These are phyloP conservation scores for Platypus cylindrus DNA, from an alignment of 2,888 invertebrate genomes.

Conservation along the genomic window DNA sequence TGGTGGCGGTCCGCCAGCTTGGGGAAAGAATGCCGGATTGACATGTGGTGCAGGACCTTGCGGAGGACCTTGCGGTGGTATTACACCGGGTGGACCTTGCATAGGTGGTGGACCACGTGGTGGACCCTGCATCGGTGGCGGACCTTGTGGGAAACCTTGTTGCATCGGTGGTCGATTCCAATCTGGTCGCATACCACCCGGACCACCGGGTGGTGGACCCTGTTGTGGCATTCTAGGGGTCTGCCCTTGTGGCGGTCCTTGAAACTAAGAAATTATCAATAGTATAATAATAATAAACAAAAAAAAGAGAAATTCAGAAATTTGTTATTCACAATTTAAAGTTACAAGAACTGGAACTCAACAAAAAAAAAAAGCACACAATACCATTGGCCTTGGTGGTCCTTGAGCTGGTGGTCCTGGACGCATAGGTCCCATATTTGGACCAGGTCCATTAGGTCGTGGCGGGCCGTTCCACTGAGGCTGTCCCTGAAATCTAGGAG, in stretches of 20 bases:
- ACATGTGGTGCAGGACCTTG: conserved; percentile 80
- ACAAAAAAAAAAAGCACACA: conserved; percentile 4
- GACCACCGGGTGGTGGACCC: conserved; percentile 45
- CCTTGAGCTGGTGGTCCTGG: conserved; percentile 47
- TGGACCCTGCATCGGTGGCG: conserved; percentile 55
- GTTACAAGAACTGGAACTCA: neutral
- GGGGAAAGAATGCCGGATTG: conserved; percentile 93
- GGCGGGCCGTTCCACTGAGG: conserved; percentile 43
- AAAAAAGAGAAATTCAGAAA: conserved; percentile 1
- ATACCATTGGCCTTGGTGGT: conserved; percentile 45
- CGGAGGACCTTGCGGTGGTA: conserved; percentile 39
- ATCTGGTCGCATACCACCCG: conserved; percentile 50
- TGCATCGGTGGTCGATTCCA: conserved; percentile 67
- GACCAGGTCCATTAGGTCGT: conserved; percentile 41
- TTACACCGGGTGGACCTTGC: conserved; percentile 37
- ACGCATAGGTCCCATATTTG: conserved; percentile 35
- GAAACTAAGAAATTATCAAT: conserved; percentile 32
- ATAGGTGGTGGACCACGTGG: conserved; percentile 37
- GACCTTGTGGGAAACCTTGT: conserved; percentile 55
- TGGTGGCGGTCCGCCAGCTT: conserved; percentile 48
- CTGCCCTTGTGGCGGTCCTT: conserved; percentile 45
- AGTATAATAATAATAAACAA: conserved; percentile 1
- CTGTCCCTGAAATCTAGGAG: conserved; percentile 45
- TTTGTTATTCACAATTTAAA: neutral
- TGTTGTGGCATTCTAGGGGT: conserved; percentile 46